phyloP scores from a whole-genome alignment of 2,888 invertebrate species.

The Seira ritae region DNA sequence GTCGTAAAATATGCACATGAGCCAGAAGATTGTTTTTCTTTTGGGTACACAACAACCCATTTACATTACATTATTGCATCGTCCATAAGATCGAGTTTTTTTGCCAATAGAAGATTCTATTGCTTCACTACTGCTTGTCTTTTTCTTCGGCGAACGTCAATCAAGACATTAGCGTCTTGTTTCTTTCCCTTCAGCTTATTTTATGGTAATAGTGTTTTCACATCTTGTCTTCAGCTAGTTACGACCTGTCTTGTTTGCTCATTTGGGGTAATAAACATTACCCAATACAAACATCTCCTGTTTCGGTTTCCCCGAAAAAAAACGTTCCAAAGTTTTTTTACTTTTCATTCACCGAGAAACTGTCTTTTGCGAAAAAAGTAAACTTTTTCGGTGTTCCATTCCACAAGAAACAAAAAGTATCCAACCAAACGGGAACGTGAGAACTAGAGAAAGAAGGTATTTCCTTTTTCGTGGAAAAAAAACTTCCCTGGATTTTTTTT shows the following conservation, averaged over 20 bases:
- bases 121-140: too few species aligned
- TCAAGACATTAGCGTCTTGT: constrained; percentile 44
- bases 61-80: too few species aligned
- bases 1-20: too few species aligned
- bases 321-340: background rate
- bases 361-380: background rate
- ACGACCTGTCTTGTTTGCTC: constrained; percentile 45
- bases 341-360: background rate
- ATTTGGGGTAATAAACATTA: constrained; percentile 60
- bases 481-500: background rate
- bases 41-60: too few species aligned
- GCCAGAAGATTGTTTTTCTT: too few species aligned
- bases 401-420: too few species aligned
- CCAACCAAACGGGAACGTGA: background rate
- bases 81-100: too few species aligned
- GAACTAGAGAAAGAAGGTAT: background rate
- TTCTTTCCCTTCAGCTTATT: constrained; percentile 19
- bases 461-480: too few species aligned
- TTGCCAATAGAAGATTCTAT: too few species aligned
- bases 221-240: background rate
- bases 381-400: background rate
- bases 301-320: constrained; percentile 31
- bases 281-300: constrained; percentile 48
- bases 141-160: constrained; percentile 34
- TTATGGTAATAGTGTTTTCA: background rate